These are phyloP conservation scores for Sebastes hubbsi DNA, from an alignment of 2,797 vertebrate species.

Conservation along the genomic window DNA sequence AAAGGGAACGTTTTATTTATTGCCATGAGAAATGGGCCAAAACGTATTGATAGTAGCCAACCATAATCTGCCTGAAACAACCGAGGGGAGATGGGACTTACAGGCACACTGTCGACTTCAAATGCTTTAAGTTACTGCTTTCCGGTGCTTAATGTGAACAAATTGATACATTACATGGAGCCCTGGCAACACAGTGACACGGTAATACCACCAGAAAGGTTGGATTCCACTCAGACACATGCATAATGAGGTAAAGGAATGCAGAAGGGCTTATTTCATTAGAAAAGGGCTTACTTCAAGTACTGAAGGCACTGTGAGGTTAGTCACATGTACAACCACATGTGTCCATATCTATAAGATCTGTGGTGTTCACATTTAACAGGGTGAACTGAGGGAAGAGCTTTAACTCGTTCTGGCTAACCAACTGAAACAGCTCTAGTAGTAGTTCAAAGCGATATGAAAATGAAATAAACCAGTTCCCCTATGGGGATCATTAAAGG, in stretches of 20 bases:
- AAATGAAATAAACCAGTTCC: too few relatives aligned
- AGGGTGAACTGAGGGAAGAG: not conserved
- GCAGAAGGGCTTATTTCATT: constrained; percentile 36
- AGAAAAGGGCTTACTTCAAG: constrained; percentile 19
- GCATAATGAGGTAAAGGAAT: constrained; percentile 44
- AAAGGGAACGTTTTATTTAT: constrained; percentile 16
- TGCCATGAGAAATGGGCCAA: not conserved
- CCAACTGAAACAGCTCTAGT: not conserved
- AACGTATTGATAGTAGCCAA: not conserved
- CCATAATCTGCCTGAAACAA: constrained; percentile 3
- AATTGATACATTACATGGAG: constrained; percentile 38
- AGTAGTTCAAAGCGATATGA: not conserved
- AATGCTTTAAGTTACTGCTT: constrained; percentile 10
- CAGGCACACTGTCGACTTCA: not conserved
- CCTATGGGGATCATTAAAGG: too few relatives aligned
- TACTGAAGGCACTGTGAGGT: not conserved
- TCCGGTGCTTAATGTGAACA: constrained; percentile 32
- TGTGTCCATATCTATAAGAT: not conserved
- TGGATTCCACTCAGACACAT: constrained; percentile 28
- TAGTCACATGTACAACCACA: constrained; percentile 18
- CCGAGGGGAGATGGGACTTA: not conserved
- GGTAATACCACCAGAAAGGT: constrained; percentile 1
- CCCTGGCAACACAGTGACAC: constrained; percentile 21
- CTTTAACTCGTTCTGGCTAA: not conserved
- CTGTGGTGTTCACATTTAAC: not conserved